These are phyloP conservation scores for Nestor notabilis DNA, from an alignment of 2,113 vertebrate species.

Conservation along the genomic window DNA sequence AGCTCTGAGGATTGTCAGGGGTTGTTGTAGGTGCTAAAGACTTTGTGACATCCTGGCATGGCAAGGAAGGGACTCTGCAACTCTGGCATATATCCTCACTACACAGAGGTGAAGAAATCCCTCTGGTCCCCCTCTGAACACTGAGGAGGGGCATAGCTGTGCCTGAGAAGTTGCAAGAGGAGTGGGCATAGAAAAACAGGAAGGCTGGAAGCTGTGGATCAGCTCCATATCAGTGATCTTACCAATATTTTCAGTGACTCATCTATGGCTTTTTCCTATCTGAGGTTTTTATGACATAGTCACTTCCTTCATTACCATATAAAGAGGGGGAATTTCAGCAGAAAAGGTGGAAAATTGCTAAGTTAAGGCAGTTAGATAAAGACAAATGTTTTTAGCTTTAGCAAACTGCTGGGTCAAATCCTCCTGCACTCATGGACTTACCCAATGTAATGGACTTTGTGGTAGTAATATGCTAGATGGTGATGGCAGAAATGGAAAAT, in stretches of 20 bases:
- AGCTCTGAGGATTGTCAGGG: conserved; percentile 17
- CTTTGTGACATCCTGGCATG: conserved; percentile 22
- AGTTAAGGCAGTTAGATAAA: background rate
- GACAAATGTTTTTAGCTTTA: background rate
- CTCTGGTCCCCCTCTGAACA: background rate
- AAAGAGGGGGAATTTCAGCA: background rate
- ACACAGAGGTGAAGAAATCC: conserved; percentile 34
- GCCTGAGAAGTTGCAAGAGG: background rate
- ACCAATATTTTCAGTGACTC: conserved; percentile 53
- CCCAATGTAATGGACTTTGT: background rate
- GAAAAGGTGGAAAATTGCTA: background rate
- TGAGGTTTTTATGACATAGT: background rate
- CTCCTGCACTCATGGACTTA: background rate
- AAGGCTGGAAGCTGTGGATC: conserved; percentile 22
- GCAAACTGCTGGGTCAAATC: background rate
- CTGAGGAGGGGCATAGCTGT: background rate
- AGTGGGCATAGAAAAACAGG: conserved; percentile 37
- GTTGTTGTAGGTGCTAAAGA: conserved; percentile 30
- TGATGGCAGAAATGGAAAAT: background rate
- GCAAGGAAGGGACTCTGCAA: background rate
- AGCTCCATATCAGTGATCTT: background rate
- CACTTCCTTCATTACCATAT: conserved; percentile 24
- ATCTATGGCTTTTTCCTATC: conserved; percentile 9
- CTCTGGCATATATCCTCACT: background rate
- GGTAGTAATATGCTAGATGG: background rate